phyloP scores from a whole-genome alignment of 2,888 invertebrate genomes.

The Noctua janthe region DNA sequence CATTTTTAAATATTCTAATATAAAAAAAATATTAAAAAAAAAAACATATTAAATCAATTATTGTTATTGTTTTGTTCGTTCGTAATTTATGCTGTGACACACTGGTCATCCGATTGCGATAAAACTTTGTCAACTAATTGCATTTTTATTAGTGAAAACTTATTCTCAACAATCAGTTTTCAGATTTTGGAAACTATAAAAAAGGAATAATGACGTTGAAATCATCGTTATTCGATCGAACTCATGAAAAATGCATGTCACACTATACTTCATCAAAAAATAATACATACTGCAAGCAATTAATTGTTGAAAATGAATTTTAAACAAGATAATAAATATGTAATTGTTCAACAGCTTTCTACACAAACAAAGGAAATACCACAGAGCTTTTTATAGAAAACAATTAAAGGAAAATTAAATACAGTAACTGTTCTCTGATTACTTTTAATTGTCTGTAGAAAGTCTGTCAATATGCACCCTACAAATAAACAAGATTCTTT shows the following conservation, averaged over 20 bases:
- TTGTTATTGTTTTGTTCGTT: background rate
- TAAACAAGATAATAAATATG: background rate
- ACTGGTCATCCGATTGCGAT: background rate
- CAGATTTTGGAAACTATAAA: background rate
- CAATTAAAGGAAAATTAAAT: slow-evolving; percentile 17
- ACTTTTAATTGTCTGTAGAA: slow-evolving; percentile 2
- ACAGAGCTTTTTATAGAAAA: slow-evolving; percentile 6
- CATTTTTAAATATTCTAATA: no score
- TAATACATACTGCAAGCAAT: background rate
- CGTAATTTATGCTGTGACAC: background rate
- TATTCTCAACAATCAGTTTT: background rate
- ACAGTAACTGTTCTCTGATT: background rate
- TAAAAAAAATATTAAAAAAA: no score
- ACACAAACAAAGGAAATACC: background rate
- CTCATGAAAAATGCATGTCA: slow-evolving; percentile 16
- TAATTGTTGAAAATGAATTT: background rate
- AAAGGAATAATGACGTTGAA: background rate
- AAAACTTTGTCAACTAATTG: background rate
- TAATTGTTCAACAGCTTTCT: slow-evolving; percentile 26
- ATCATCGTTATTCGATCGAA: background rate
- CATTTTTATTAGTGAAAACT: background rate
- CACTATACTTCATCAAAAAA: background rate
- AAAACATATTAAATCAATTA: no score
- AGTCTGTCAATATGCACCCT: background rate
- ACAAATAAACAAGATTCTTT: background rate